Evolutionary conservation across 1,140 invertebrate species (phyloP).

Genomic region (Drosophila ficusphila): DNA sequence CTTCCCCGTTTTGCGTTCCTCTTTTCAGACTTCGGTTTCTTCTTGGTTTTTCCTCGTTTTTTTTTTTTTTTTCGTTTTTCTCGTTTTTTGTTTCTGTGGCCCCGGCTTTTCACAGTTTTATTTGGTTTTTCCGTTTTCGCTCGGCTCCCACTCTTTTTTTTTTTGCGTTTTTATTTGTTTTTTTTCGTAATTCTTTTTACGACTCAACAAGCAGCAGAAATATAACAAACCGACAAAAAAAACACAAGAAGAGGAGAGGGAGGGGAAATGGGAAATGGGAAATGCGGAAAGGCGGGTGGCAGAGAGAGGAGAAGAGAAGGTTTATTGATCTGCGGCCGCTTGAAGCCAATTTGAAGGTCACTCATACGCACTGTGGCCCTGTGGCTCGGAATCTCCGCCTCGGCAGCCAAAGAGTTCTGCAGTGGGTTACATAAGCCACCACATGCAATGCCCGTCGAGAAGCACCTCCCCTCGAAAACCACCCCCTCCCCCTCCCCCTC

Average conservation of each 20-base stretch:
- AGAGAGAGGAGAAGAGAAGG: slow-evolving; percentile 3
- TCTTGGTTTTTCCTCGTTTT: slow-evolving; percentile 5
- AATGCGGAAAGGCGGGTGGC: no score
- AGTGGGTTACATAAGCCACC: slow-evolving; percentile 69
- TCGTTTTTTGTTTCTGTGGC: slow-evolving; percentile 35
- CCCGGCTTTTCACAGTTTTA: slow-evolving; percentile 60
- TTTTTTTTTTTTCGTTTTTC: slow-evolving; percentile 1
- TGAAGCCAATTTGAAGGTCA: slow-evolving; percentile 75
- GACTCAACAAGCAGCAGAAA: slow-evolving; percentile 76
- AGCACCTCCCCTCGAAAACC: no score
- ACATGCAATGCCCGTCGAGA: slow-evolving; percentile 41
- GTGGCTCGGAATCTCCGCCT: slow-evolving; percentile 1
- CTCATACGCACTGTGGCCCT: slow-evolving; percentile 64
- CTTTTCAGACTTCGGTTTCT: slow-evolving; percentile 12
- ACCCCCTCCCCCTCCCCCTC: no score
- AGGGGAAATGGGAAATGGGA: no score
- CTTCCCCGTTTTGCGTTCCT: slow-evolving; percentile 7
- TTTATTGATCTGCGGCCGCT: slow-evolving; percentile 72
- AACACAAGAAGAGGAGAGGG: slow-evolving; percentile 5
- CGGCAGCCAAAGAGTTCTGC: neutral
- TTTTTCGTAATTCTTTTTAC: slow-evolving; percentile 74
- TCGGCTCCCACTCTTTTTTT: slow-evolving; percentile 11
- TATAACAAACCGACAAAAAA: slow-evolving; percentile 32
- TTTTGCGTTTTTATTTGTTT: slow-evolving; percentile 46
- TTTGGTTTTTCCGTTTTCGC: slow-evolving; percentile 46